Percentiles rank a stretch among this genome's conserved stretches.
Conservation (phyloP, 2,113 vertebrate species). For the Cisticola juncidis region DNA sequence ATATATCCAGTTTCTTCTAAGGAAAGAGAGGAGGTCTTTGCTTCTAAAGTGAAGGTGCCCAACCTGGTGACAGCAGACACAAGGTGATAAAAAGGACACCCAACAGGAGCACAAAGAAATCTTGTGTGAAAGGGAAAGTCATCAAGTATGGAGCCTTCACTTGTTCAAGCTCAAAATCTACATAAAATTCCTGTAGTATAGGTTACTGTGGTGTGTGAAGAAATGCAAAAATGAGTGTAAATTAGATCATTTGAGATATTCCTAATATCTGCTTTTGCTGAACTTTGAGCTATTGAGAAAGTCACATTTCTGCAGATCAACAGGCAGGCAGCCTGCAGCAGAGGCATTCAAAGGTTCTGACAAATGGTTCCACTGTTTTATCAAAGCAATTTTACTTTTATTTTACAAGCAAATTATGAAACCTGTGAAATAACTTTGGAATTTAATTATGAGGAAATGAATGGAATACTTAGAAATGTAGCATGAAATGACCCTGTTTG, state of each 20-base stretch:
- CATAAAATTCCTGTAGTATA: background rate
- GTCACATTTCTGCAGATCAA: background rate
- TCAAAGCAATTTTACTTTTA: background rate
- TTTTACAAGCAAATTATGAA: background rate
- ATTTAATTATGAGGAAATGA: background rate
- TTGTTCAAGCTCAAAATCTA: background rate
- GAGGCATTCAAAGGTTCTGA: background rate
- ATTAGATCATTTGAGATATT: background rate
- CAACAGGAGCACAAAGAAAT: background rate
- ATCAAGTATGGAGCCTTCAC: background rate
- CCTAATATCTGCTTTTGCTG: background rate
- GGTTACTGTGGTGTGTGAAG: background rate
- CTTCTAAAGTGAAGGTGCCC: accelerated
- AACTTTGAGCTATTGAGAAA: background rate
- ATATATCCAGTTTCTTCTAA: background rate
- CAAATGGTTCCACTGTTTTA: background rate
- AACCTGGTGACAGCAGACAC: background rate
- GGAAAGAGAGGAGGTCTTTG: background rate
- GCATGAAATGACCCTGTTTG: background rate
- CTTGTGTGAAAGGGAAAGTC: background rate
- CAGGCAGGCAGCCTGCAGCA: background rate
- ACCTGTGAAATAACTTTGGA: background rate
- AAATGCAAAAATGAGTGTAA: background rate
- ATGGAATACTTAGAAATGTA: background rate
- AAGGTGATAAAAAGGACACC: background rate